These are phyloP conservation scores for Harpalus rufipes DNA, from an alignment of 2,888 invertebrate species.

Conservation along the genomic window DNA sequence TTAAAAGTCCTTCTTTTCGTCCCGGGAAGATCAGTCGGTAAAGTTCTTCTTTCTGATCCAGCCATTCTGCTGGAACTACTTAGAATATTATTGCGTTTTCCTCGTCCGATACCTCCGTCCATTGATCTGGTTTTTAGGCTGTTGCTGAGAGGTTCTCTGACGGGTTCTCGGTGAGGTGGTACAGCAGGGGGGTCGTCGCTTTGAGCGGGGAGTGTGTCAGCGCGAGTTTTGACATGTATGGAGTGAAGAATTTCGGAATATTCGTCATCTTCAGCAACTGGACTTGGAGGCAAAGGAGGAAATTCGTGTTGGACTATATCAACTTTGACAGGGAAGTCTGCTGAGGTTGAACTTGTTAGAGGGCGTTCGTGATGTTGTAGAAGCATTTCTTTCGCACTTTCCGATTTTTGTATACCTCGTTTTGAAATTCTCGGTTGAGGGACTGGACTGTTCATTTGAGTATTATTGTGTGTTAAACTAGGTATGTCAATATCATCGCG, in stretches of 20 bases:
- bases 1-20: slow-evolving; percentile 73
- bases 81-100: slow-evolving; percentile 73
- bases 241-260: slow-evolving; percentile 84
- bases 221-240: slow-evolving; percentile 77
- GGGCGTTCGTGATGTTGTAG: slow-evolving; percentile 77
- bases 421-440: slow-evolving; percentile 79
- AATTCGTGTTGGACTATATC: slow-evolving; percentile 85
- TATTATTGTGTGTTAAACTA: not conserved
- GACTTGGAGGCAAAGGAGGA: slow-evolving; percentile 90
- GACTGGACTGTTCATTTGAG: slow-evolving; percentile 73
- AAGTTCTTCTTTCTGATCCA: slow-evolving; percentile 85
- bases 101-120: slow-evolving; percentile 86
- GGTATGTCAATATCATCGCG: slow-evolving; percentile 75
- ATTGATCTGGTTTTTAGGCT: slow-evolving; percentile 92
- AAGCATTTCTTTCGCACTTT: slow-evolving; percentile 86
- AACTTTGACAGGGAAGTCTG: slow-evolving; percentile 82
- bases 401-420: slow-evolving; percentile 86
- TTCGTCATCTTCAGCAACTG: slow-evolving; percentile 88
- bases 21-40: slow-evolving; percentile 85
- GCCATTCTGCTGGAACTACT: slow-evolving; percentile 80
- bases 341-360: slow-evolving; percentile 76
- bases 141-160: slow-evolving; percentile 81
- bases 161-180: slow-evolving; percentile 84
- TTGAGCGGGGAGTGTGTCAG: slow-evolving; percentile 79
- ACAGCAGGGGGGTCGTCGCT: slow-evolving; percentile 81